phyloP scores from a whole-genome alignment of 2,113 vertebrate genomes.

The Atlantisia rogersi region DNA sequence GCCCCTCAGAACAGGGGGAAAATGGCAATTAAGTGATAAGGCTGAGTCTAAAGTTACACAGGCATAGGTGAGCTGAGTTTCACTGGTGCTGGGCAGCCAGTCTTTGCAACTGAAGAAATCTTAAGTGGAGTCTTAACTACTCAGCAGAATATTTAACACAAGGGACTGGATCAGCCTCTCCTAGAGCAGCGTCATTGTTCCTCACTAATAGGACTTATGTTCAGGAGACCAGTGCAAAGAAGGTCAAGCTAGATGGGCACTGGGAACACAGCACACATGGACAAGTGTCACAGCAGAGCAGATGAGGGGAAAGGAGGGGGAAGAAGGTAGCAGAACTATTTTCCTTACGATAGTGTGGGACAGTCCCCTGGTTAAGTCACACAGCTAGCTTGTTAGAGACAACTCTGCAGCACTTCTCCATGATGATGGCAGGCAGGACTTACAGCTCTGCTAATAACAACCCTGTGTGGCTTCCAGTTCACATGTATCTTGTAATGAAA shows the following conservation, averaged over 20 bases:
- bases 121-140: neutral
- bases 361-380: neutral
- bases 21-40: neutral
- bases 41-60: neutral
- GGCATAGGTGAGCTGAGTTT: neutral
- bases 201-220: neutral
- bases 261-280: rapidly evolving
- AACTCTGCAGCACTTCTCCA: neutral
- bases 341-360: neutral
- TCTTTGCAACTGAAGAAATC: neutral
- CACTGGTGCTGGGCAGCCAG: neutral
- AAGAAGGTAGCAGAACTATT: neutral
- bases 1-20: neutral
- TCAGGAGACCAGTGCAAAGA: neutral
- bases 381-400: neutral
- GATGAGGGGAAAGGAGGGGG: neutral
- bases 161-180: neutral
- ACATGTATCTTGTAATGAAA: neutral
- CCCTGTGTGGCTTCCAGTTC: neutral
- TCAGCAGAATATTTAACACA: neutral
- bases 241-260: neutral
- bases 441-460: neutral
- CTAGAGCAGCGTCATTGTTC: neutral
- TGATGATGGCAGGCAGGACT: neutral
- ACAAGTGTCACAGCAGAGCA: neutral